These are phyloP conservation scores for Tapera naevia DNA, from an alignment of 2,797 vertebrate species.

Conservation along the genomic window DNA sequence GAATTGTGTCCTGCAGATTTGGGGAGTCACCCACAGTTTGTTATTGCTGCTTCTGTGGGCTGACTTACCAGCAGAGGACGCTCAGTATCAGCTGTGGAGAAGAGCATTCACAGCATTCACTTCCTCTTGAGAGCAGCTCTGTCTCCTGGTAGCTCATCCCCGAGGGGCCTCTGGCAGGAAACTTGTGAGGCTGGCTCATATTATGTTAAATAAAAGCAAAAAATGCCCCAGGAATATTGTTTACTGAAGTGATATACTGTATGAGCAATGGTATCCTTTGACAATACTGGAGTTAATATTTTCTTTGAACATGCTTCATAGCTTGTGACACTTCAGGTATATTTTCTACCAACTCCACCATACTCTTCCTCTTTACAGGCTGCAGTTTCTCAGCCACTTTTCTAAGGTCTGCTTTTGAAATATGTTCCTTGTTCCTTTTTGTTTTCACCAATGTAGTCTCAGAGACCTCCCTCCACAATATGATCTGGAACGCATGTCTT, in stretches of 20 bases:
- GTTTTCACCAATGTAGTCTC: background rate
- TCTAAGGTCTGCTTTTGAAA: background rate
- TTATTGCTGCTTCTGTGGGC: background rate
- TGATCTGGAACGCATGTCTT: rapidly evolving
- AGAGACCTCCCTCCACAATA: background rate
- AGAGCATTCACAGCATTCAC: rapidly evolving
- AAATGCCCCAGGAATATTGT: background rate
- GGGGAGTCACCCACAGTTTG: background rate
- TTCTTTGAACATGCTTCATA: background rate
- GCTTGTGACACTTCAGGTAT: background rate
- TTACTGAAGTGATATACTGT: background rate
- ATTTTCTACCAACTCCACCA: background rate
- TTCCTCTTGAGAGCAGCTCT: background rate
- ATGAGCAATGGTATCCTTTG: background rate
- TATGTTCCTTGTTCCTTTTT: background rate
- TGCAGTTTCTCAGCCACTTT: background rate
- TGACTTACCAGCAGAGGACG: background rate
- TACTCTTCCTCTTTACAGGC: background rate
- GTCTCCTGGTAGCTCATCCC: background rate
- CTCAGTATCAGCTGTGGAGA: background rate
- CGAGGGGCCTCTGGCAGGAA: background rate
- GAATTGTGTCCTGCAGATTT: background rate
- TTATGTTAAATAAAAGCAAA: background rate
- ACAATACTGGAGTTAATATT: background rate
- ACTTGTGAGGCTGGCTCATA: background rate